Evolutionary conservation across 2,888 invertebrate genomes (phyloP), one percentile per base, ranked within the genome.

Genomic region (Synanthedon tipuliformis): DNA sequence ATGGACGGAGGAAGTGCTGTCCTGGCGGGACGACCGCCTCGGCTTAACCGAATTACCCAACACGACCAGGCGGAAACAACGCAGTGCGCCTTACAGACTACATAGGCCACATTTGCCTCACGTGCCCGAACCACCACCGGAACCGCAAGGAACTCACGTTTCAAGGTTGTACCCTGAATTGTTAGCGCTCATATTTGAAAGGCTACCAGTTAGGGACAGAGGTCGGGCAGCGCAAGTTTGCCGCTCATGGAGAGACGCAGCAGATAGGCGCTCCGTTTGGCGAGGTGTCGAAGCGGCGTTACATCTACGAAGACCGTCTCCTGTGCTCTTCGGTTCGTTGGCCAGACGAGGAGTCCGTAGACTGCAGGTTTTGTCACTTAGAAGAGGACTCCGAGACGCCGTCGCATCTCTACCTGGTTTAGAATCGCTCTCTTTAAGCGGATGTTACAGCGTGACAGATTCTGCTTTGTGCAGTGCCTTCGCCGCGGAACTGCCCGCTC

Each of bases 371-470:
- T 85, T 98, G 52, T 96, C 96, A 15, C 84, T 97, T 57, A 89
- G 94, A 57, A 88, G 95, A 59, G 94, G 94, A 50, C 88, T 97
- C 51, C 89, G 95, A 60, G 97, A 97, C 75, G 93, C 97, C 53
- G 92, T 97, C 52, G 90, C 92, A 56, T 93, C 95, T 40, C 90
- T 98, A 53, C 95, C 95, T 15, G 95, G 95, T 65, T 79, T 97
- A 61, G 95, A 95, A 68, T 93, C 95, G 51, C 89, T 98, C 53
- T 97, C 96, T 70, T 89, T 98, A 52, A 95, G 95, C 69, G 97
- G 97, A 41, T 97, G 97, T 77, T 98, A 94, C 85, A 97, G 95
- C 82, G 93, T 98, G 48, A 95, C 95, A 45, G 97, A 98, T 77
- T 88, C 91, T 50, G 94, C 94, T 51, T 87, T 98, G 56, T 92